Evolutionary conservation across 2,113 vertebrate species (phyloP), one percentile per base, ranked within the genome.

Genomic region (Rhodinocichla rosea): DNA sequence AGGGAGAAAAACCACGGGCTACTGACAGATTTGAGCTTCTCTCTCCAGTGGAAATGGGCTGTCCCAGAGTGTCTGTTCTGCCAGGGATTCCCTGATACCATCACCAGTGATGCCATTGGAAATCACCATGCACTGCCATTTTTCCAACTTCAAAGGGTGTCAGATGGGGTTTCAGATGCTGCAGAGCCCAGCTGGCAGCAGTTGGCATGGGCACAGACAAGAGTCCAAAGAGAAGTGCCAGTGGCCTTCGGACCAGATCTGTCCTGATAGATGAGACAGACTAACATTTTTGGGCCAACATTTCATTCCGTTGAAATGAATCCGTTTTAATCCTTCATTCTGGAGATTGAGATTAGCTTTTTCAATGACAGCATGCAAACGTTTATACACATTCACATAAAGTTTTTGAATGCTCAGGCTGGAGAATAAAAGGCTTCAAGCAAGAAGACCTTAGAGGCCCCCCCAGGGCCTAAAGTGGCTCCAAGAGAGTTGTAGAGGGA

Each of bases 301-400:
- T 65, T 88, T 73, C 45, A 21, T 76, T 69, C 26, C 8, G n/a
- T n/a, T n/a, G n/a, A n/a, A n/a, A n/a, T n/a, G n/a, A n/a, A n/a
- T 69, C 26, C 8, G 4, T 6, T 53, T 80, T 59, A 57, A 80
- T 56, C 59, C 52, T 90, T 33, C 47, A 26, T 71, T 62, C 35
- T 70, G 55, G 40, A 70, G 44, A 32, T 1, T 40, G 50, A 59
- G 32, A 39, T 52, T 63, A 55, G 14, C 10, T 73, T 26, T 73
- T 86, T 35, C 44, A 20, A 5, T 26, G 39, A 16, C 47, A 56
- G 14, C 1, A 5, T 11, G 15, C 37, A 88, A 87, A 63, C 2
- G 2, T 70, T 59, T 24, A 44, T 3, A 0, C 12, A 35, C 4
- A 2, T 56, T 68, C 35, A 63, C 18, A 42, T 6, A 9, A 1